Evolutionary conservation across 2,888 invertebrate genomes (phyloP).

Genomic region (Lasioglossum lativentre): DNA sequence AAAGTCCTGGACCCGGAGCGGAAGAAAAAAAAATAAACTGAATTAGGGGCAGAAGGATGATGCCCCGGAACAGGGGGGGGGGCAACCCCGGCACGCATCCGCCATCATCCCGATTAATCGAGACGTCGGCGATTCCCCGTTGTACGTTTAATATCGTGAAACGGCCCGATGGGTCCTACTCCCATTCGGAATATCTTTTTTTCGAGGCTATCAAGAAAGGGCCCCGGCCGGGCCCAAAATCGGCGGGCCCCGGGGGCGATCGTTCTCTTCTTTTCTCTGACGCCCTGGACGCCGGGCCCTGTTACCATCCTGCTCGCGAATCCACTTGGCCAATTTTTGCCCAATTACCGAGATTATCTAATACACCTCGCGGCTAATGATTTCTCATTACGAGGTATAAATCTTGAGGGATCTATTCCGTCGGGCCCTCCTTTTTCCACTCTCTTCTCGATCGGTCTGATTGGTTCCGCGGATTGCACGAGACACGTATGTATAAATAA

Average conservation of each 20-base stretch:
- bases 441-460: conserved; percentile 52
- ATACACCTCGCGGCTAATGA: conserved; percentile 83
- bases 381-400: conserved; percentile 84
- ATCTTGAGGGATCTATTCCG: conserved; percentile 75
- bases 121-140: conserved; percentile 39
- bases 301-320: conserved; percentile 65
- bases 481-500: conserved; percentile 36
- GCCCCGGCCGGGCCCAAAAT: conserved; percentile 57
- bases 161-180: conserved; percentile 41
- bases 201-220: conserved; percentile 53
- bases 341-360: conserved; percentile 84
- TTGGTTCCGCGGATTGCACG: conserved; percentile 33
- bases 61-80: neutral
- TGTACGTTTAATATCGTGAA: conserved; percentile 58
- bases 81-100: neutral
- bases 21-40: neutral
- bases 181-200: conserved; percentile 57
- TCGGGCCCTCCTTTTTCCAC: conserved; percentile 21
- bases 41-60: neutral
- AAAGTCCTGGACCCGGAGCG: neutral
- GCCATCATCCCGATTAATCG: conserved; percentile 41
- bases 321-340: conserved; percentile 78
- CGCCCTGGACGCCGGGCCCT: conserved; percentile 29
- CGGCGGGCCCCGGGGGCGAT: conserved; percentile 65
- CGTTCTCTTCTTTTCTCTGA: conserved; percentile 33